Evolutionary conservation across 2,888 invertebrate genomes (phyloP).

Genomic region (Troides helena): DNA sequence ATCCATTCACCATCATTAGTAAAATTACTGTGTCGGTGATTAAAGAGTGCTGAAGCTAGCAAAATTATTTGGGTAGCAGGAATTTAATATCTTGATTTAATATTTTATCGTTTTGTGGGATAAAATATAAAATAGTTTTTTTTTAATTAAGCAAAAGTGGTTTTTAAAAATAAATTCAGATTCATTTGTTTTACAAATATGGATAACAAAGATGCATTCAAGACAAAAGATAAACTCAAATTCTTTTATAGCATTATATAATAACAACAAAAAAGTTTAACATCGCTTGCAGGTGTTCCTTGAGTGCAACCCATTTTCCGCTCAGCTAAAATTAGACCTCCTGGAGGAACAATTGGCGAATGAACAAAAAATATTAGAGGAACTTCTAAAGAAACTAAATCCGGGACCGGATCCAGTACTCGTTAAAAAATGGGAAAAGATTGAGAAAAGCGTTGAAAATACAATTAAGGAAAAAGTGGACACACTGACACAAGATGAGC

Average conservation of each 20-base stretch:
- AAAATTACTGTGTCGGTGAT: too few relatives aligned
- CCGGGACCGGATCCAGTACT: conserved; percentile 68
- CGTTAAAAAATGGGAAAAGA: conserved; percentile 76
- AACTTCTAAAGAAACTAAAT: conserved; percentile 77
- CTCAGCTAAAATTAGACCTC: conserved; percentile 81
- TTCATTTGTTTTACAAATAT: too few relatives aligned
- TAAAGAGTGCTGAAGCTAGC: too few relatives aligned
- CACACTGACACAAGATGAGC: conserved; percentile 69
- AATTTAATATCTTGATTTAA: too few relatives aligned
- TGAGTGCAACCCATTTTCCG: conserved; percentile 92
- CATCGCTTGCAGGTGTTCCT: conserved; percentile 81
- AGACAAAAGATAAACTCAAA: too few relatives aligned
- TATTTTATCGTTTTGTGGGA: too few relatives aligned
- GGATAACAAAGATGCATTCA: too few relatives aligned
- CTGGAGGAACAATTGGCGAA: conserved; percentile 81
- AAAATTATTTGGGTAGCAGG: too few relatives aligned
- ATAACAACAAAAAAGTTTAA: not conserved
- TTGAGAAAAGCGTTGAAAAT: conserved; percentile 70
- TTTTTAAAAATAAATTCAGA: too few relatives aligned
- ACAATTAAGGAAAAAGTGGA: conserved; percentile 75
- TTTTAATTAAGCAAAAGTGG: too few relatives aligned
- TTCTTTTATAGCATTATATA: not conserved
- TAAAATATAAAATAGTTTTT: not conserved
- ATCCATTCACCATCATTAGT: too few relatives aligned
- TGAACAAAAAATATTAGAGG: conserved; percentile 82